These are phyloP conservation scores for Amphiura filiformis DNA, from an alignment of 35 echinoderm and acorn worm genomes.

Conservation along the genomic window DNA sequence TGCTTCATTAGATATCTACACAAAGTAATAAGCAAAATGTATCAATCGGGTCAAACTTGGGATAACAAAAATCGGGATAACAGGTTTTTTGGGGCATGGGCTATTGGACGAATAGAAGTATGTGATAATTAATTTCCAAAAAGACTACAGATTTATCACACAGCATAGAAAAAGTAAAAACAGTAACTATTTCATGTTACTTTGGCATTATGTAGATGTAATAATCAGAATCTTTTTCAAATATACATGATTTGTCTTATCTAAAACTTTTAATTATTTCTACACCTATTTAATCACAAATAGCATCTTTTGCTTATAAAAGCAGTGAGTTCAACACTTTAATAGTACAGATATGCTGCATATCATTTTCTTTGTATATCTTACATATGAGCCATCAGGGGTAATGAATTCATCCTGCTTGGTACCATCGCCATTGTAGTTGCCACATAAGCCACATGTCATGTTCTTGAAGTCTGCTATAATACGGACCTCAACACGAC, in stretches of 20 bases:
- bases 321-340: no score
- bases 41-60: background rate
- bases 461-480: slow-evolving; percentile 49
- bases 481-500: slow-evolving; percentile 70
- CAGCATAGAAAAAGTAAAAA: no score
- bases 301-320: no score
- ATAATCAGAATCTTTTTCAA: no score
- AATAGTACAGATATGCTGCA: no score
- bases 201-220: no score
- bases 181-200: no score
- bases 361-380: no score
- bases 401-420: slow-evolving; percentile 77
- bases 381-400: slow-evolving; percentile 68
- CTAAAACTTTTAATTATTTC: background rate
- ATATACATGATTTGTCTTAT: no score
- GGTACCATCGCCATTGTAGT: slow-evolving; percentile 67
- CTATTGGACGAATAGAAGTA: background rate
- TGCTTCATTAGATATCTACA: slow-evolving; percentile 77
- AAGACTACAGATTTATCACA: no score
- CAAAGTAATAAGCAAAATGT: background rate
- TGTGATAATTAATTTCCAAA: no score
- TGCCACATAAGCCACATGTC: slow-evolving; percentile 89
- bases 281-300: no score
- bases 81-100: background rate
- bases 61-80: background rate